These are phyloP conservation scores for Botrylloides violaceus DNA, from an alignment of 23 tunicate species.

Conservation along the genomic window DNA sequence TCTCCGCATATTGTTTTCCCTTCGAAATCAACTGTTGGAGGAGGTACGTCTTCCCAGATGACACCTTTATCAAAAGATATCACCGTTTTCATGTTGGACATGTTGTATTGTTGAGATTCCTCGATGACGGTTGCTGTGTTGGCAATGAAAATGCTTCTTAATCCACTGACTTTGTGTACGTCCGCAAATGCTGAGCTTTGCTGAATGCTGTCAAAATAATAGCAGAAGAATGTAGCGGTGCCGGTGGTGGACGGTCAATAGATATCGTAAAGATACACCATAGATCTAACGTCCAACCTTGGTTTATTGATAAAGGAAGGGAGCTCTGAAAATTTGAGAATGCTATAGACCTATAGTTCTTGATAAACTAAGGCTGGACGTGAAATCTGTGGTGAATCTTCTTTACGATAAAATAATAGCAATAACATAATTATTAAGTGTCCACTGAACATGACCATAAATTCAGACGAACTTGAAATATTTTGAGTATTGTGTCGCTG, in stretches of 20 bases:
- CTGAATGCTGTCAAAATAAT: background rate
- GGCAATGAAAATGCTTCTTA: constrained; percentile 66
- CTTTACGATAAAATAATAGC: background rate
- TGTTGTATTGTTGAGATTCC: constrained; percentile 12
- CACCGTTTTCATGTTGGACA: constrained; percentile 24
- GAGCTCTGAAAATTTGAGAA: too few relatives aligned
- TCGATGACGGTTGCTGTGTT: constrained; percentile 21
- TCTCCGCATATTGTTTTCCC: constrained; percentile 26
- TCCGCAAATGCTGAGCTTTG: constrained; percentile 38
- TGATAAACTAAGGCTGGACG: too few relatives aligned
- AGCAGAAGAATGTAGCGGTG: too few relatives aligned
- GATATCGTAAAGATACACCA: too few relatives aligned
- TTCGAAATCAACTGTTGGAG: constrained; percentile 25
- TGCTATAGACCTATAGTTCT: background rate
- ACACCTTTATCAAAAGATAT: constrained; percentile 75
- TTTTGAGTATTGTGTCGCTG: too few relatives aligned
- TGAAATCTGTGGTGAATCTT: too few relatives aligned
- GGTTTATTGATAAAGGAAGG: too few relatives aligned
- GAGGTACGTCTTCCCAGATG: constrained; percentile 51
- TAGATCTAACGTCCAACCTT: too few relatives aligned
- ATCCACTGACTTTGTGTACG: constrained; percentile 64
- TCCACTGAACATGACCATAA: too few relatives aligned
- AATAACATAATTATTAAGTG: too few relatives aligned
- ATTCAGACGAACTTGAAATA: too few relatives aligned
- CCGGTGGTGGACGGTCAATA: too few relatives aligned